These are phyloP conservation scores for Galeopterus variegatus DNA, from an alignment of 2,113 vertebrate species.

Conservation along the genomic window DNA sequence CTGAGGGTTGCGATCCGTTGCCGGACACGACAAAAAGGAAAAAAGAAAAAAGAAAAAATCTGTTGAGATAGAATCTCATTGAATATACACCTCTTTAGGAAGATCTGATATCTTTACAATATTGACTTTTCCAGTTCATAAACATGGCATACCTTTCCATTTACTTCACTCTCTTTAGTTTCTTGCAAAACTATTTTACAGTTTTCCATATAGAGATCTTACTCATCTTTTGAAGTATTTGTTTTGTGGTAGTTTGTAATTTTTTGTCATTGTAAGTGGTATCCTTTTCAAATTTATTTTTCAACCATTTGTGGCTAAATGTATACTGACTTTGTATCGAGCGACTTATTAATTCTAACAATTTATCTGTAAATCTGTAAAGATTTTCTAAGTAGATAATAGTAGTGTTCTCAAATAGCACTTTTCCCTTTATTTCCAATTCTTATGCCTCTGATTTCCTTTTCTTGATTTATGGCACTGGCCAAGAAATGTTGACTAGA, in stretches of 20 bases:
- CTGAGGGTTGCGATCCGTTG: too few relatives aligned
- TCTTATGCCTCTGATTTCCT: neutral
- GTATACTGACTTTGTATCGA: neutral
- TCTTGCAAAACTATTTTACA: neutral
- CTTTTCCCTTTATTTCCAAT: neutral
- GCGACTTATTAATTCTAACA: neutral
- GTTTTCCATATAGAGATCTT: neutral
- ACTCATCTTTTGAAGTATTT: neutral
- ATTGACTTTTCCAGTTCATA: neutral
- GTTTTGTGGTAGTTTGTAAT: slow-evolving; percentile 16
- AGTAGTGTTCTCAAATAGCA: neutral
- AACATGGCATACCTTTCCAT: neutral
- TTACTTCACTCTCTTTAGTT: neutral
- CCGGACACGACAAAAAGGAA: too few relatives aligned
- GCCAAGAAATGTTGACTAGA: neutral
- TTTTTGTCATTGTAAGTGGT: neutral
- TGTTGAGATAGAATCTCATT: slow-evolving; percentile 14
- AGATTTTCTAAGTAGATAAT: neutral
- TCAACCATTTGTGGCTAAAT: neutral
- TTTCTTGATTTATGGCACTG: neutral
- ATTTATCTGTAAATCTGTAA: neutral
- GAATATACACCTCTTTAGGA: neutral
- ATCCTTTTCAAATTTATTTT: slow-evolving; percentile 1
- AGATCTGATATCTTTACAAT: neutral
- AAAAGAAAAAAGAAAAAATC: too few relatives aligned